Percentiles rank a stretch among this genome's conserved stretches.
These are phyloP conservation scores for Dasyurus viverrinus DNA, from an alignment of 2,113 vertebrate genomes.

Conservation along the genomic window DNA sequence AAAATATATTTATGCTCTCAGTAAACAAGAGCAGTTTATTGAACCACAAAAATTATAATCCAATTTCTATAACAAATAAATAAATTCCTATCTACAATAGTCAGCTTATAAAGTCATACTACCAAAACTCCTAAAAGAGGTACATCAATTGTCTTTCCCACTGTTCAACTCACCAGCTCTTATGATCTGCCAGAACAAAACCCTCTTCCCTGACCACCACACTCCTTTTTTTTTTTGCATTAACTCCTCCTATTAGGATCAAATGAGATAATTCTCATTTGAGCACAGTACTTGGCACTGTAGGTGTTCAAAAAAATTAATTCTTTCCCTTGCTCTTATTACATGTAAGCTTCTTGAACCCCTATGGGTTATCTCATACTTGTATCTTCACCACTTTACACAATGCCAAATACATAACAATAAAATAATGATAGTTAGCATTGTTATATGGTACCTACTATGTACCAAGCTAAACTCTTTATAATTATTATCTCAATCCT, in stretches of 20 bases:
- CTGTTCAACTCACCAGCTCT: not conserved
- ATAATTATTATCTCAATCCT: not conserved
- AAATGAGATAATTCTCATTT: not conserved
- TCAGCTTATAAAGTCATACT: not conserved
- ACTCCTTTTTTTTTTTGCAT: not conserved
- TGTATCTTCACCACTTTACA: not conserved
- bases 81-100: slow-evolving; percentile 65
- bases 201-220: not conserved
- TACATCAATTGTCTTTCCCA: not conserved
- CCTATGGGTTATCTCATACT: not conserved
- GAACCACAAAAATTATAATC: slow-evolving; percentile 72
- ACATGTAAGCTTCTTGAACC: not conserved
- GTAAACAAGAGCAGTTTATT: slow-evolving; percentile 74
- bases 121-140: not conserved
- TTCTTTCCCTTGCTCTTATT: not conserved
- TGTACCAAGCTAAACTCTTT: not conserved
- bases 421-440: not conserved
- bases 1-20: slow-evolving; percentile 75
- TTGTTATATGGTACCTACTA: not conserved
- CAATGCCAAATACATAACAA: not conserved
- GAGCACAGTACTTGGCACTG: not conserved
- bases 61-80: slow-evolving; percentile 80
- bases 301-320: not conserved
- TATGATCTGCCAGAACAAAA: not conserved
- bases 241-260: not conserved